Evolutionary conservation across 2,888 invertebrate species (phyloP).

Genomic region (Apotomis capreana): DNA sequence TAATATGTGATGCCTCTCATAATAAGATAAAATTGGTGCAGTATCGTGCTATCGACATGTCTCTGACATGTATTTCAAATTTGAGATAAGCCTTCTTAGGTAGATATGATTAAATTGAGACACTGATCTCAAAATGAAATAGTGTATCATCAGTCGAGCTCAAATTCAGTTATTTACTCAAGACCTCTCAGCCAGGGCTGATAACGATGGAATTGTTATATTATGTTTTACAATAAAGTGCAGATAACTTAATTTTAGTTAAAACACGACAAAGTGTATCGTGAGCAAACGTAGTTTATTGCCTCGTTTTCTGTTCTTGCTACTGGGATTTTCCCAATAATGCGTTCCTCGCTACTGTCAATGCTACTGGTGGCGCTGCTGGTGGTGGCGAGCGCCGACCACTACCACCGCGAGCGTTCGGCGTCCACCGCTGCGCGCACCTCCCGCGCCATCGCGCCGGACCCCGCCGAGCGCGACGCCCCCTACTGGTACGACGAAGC

Average conservation of each 20-base stretch:
- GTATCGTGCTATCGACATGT: no score
- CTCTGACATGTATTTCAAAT: not conserved
- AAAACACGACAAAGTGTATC: no score
- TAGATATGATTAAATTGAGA: not conserved
- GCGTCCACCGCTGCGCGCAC: conserved; percentile 65
- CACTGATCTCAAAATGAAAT: not conserved
- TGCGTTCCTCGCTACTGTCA: not conserved
- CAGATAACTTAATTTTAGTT: no score
- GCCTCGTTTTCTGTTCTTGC: no score
- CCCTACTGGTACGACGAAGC: conserved; percentile 48
- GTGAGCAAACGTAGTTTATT: no score
- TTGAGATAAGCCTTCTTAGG: not conserved
- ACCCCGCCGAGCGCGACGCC: conserved; percentile 74
- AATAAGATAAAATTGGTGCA: no score
- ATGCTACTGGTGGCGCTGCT: not conserved
- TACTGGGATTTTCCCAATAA: not conserved
- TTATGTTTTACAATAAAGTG: no score
- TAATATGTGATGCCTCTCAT: no score
- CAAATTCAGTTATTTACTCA: not conserved
- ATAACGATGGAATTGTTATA: no score
- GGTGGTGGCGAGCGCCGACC: conserved; percentile 32
- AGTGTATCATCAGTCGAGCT: not conserved
- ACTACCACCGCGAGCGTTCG: conserved; percentile 71
- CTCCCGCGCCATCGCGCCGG: conserved; percentile 69
- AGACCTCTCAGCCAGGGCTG: not conserved